Conservation (phyloP, 2,797 vertebrate species). For the Dryobates pubescens region DNA sequence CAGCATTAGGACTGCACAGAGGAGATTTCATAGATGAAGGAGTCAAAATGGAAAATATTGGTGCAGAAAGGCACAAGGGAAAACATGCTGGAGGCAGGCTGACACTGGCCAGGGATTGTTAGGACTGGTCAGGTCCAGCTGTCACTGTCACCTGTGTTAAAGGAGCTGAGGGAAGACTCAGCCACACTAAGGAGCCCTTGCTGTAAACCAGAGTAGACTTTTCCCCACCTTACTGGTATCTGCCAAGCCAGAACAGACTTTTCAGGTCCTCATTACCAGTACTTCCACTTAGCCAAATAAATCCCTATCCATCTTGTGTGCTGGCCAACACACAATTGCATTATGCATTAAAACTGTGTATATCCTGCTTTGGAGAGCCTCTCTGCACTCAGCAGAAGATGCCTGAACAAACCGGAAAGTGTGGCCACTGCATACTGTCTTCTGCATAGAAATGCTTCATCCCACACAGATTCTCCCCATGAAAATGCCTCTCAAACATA, state of each 20-base stretch:
- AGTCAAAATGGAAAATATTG: background rate
- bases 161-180: background rate
- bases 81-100: background rate
- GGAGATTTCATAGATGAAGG: background rate
- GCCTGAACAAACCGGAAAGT: background rate
- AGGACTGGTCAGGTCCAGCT: background rate
- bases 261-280: rapidly evolving
- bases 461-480: background rate
- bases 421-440: background rate
- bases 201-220: background rate
- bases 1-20: background rate
- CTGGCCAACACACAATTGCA: background rate
- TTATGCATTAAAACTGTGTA: rapidly evolving
- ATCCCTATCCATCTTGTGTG: background rate
- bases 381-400: rapidly evolving
- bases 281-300: rapidly evolving
- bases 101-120: background rate
- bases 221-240: background rate
- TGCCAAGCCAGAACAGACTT: background rate
- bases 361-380: background rate
- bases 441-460: background rate
- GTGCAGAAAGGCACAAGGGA: background rate
- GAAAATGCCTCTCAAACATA: background rate
- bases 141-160: background rate
- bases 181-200: rapidly evolving